phyloP scores from a whole-genome alignment of 2,113 vertebrate species.

The Ctenomys sociabilis region DNA sequence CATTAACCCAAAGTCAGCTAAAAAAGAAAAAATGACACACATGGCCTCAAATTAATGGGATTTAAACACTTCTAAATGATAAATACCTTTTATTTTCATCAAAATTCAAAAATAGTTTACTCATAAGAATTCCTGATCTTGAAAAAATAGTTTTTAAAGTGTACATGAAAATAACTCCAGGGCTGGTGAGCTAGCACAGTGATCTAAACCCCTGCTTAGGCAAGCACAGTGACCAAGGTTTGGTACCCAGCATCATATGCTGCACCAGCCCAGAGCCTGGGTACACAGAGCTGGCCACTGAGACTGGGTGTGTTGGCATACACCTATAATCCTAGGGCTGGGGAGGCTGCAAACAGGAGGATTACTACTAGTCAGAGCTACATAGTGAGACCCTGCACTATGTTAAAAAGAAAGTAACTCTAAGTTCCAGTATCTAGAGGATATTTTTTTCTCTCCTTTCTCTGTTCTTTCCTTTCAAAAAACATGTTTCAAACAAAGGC shows the following conservation, averaged over 20 bases:
- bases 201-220: too few species aligned
- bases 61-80: not conserved
- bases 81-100: not conserved
- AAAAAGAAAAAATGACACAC: not conserved
- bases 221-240: too few species aligned
- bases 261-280: too few species aligned
- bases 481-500: not conserved
- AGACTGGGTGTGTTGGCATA: too few species aligned
- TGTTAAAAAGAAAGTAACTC: not conserved
- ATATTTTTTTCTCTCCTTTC: not conserved
- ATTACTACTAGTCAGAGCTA: too few species aligned
- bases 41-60: not conserved
- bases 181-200: too few species aligned
- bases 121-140: not conserved
- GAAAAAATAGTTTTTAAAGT: not conserved
- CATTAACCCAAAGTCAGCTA: not conserved
- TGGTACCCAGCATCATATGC: too few species aligned
- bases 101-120: slow-evolving; percentile 29
- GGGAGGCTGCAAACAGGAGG: too few species aligned
- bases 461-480: not conserved
- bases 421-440: not conserved
- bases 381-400: too few species aligned
- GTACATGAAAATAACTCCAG: too few species aligned
- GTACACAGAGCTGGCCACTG: too few species aligned
- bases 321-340: too few species aligned